Percentiles rank a stretch among this genome's conserved stretches.
phyloP scores from a whole-genome alignment of 2,888 invertebrate species.

The Azorinus chamasolen region DNA sequence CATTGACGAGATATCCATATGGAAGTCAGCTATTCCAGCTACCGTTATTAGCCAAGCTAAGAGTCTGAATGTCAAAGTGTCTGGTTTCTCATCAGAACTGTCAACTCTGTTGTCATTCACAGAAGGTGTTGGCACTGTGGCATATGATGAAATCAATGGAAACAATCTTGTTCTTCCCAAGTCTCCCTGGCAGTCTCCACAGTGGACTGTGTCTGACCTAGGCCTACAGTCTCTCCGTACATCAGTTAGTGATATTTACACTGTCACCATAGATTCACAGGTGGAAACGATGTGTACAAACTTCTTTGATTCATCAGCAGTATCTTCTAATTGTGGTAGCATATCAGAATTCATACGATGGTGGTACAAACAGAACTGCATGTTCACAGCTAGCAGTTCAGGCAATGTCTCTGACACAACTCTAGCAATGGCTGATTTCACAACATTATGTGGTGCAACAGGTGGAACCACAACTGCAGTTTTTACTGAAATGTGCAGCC shows the following conservation, averaged over 20 bases:
- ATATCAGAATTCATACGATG: slow-evolving; percentile 38
- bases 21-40: slow-evolving; percentile 69
- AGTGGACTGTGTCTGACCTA: slow-evolving; percentile 69
- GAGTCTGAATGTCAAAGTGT: slow-evolving; percentile 68
- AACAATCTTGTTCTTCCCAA: slow-evolving; percentile 68
- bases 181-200: slow-evolving; percentile 74
- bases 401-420: slow-evolving; percentile 51
- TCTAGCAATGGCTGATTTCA: slow-evolving; percentile 63
- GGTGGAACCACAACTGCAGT: slow-evolving; percentile 30
- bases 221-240: slow-evolving; percentile 49
- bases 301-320: slow-evolving; percentile 61
- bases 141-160: slow-evolving; percentile 64
- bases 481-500: slow-evolving; percentile 39
- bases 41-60: slow-evolving; percentile 71
- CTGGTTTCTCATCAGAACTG: slow-evolving; percentile 67
- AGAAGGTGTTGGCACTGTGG: slow-evolving; percentile 66
- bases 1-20: slow-evolving; percentile 74
- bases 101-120: slow-evolving; percentile 69
- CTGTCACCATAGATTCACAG: slow-evolving; percentile 27
- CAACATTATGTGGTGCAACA: slow-evolving; percentile 45
- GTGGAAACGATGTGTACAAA: slow-evolving; percentile 42
- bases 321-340: slow-evolving; percentile 52
- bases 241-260: slow-evolving; percentile 2
- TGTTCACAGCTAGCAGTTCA: slow-evolving; percentile 44
- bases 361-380: slow-evolving; percentile 65